Base-by-base conservation (phyloP, 2,888 invertebrate species). In the Platyscelio sp. region DNA sequence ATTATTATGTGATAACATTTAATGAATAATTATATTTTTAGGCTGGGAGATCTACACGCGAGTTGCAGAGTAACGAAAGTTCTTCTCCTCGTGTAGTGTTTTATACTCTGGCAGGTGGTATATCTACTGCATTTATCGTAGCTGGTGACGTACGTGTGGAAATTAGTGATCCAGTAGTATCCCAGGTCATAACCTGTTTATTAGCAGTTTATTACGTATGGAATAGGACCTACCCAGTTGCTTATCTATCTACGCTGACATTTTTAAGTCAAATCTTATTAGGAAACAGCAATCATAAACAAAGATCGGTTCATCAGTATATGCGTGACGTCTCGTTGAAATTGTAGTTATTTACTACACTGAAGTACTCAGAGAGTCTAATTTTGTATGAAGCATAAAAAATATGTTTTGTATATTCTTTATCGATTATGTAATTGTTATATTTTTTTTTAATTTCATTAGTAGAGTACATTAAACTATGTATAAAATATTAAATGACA, bases 151-250 rank as follows among this genome's bases (percentile, higher is more conserved):
- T 29, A 15, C 9, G 63, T 20, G 56, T 75, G 3, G 18, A 54
- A 20, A 38, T 75, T 20, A 15, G 3, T 26, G 43, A 65, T 11
- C 75, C 63, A 27, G 27, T 15, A 7, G 54, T 75, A 20, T 38
- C 75, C 18, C 63, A 75, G 20, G 65, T 38, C 18, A 3, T 75
- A 22, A 61, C 43, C 15, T n/a, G 75, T 15, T 29, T 75, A 4
- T 61, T 75, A 24, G 38, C 75, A 26, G 54, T 18, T n/a, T 75
- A 75, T 33, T 75, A 63, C 13, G 54, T 75, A 1, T 75, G 75
- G 75, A 75, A 75, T 26, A 63, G 54, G 29, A 49, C 20, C 43
- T 54, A 54, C 56, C 65, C 75, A 27, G 22, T 9, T 13, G 75
- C 63, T 9, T 75, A 75, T 56, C 24, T 65, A 33, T 38, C 51